Evolutionary conservation across 2,888 invertebrate genomes (phyloP), one percentile per base, ranked within the genome.

Genomic region (Tetropium fuscum): DNA sequence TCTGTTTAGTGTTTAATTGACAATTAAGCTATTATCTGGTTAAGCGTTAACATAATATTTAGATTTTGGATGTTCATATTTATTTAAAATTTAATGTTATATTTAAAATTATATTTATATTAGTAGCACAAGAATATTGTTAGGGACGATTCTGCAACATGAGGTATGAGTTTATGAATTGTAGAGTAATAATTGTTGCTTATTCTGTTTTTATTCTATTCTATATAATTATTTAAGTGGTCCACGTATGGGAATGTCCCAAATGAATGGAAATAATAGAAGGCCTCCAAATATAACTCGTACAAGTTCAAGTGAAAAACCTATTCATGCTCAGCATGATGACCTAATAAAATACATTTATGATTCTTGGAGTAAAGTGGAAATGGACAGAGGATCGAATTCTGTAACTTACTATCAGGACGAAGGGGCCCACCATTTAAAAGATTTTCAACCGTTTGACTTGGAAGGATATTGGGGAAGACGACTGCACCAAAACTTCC

Each of bases 301-400:
- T 19, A 69, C 74, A 60, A 70, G 71, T 16, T 67, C 74, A 4
- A 55, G 65, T 53, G 63, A 71, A 57, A 58, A 44, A 40, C 51
- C 67, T 20, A 64, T 64, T 44, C 64, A 72, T 47, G 68, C 84
- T 36, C 90, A 89, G 68, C 92, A 93, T 71, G 92, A 92, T 76
- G 92, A 92, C 80, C 83, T 93, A 74, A 91, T 93, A 69, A 90
- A 88, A 76, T 93, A 90, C 76, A 90, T 93, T 68, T 89, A 87
- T 77, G 92, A 92, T 70, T 91, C 90, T 56, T 90, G 90, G 90
- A 88, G 86, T 79, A 70, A 71, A 72, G 70, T 66, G 66, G 80
- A 68, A 58, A 86, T 43, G 65, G 74, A 73, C 19, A 60, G 69
- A 11, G 63, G 67, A 20, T 63, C 72, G 3, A 73, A 64, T 49